phyloP scores from a whole-genome alignment of 2,113 vertebrate genomes.

The Oreochromis spilurus region DNA sequence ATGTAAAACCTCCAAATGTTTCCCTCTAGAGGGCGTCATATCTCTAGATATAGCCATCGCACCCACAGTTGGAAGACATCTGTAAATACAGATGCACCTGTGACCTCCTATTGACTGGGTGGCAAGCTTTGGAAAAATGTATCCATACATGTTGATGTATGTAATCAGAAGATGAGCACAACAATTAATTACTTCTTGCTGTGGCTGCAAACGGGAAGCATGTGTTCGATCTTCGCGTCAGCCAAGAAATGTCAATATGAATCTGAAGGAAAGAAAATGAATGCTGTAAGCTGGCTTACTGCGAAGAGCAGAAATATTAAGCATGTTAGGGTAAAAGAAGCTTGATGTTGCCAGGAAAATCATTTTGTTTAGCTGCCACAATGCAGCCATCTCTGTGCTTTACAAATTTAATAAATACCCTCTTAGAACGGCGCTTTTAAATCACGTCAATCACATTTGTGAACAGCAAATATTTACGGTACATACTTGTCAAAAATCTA shows the following conservation, averaged over 20 bases:
- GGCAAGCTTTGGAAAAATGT: conserved; percentile 9
- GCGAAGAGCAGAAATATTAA: background rate
- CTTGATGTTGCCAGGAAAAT: background rate
- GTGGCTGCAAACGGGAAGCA: conserved; percentile 13
- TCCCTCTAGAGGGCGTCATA: conserved; percentile 45
- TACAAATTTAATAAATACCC: background rate
- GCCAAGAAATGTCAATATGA: background rate
- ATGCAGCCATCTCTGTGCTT: background rate
- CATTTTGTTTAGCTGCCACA: background rate
- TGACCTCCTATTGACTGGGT: conserved; percentile 38
- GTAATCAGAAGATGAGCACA: conserved; percentile 10
- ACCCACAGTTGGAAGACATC: conserved; percentile 8
- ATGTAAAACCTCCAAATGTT: background rate
- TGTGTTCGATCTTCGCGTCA: background rate
- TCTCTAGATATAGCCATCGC: background rate
- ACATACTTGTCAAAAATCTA: conserved; percentile 29
- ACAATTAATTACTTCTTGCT: background rate
- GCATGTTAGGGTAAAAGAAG: background rate
- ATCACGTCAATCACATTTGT: background rate
- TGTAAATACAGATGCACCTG: conserved; percentile 47
- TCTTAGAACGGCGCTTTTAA: background rate
- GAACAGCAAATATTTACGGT: background rate
- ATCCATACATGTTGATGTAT: conserved; percentile 23
- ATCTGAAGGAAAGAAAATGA: background rate
- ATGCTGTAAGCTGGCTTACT: background rate